These are phyloP conservation scores for Coleophora deauratella DNA, from an alignment of 2,888 invertebrate species.

Conservation along the genomic window DNA sequence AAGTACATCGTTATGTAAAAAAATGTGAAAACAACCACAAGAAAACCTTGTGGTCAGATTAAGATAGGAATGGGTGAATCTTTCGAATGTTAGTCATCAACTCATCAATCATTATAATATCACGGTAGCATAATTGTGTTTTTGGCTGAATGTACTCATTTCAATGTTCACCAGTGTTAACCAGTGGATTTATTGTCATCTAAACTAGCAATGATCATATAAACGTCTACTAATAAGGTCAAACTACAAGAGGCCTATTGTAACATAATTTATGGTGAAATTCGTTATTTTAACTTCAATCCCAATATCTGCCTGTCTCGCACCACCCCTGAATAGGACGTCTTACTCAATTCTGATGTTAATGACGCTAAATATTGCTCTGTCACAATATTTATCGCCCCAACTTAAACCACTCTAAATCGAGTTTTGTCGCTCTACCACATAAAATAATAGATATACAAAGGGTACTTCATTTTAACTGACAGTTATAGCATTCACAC, in stretches of 20 bases:
- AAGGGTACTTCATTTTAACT: not conserved
- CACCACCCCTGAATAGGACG: constrained; percentile 21
- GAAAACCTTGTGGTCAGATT: constrained; percentile 3
- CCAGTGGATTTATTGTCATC: too few species aligned
- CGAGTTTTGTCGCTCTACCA: constrained; percentile 10
- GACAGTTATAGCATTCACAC: not conserved
- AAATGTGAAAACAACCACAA: constrained; percentile 19
- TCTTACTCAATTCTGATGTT: constrained; percentile 18
- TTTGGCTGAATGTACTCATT: too few species aligned
- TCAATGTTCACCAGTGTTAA: too few species aligned
- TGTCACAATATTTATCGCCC: constrained; percentile 20
- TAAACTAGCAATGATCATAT: too few species aligned
- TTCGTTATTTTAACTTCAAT: constrained; percentile 2
- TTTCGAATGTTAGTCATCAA: constrained; percentile 2
- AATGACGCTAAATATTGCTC: constrained; percentile 23
- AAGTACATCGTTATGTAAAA: constrained; percentile 25
- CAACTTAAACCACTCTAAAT: constrained; percentile 20
- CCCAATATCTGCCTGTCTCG: constrained; percentile 17
- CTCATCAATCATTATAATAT: too few species aligned
- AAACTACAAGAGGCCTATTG: constrained; percentile 6
- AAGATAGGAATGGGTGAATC: constrained; percentile 11
- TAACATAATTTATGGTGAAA: constrained; percentile 14
- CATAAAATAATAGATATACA: not conserved
- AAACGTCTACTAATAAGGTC: constrained; percentile 2
- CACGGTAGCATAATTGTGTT: too few species aligned